Percentiles rank a stretch among this genome's conserved stretches.
Evolutionary conservation across 2,888 invertebrate species (phyloP).

Genomic region (Hirtodrosophila confusa): DNA sequence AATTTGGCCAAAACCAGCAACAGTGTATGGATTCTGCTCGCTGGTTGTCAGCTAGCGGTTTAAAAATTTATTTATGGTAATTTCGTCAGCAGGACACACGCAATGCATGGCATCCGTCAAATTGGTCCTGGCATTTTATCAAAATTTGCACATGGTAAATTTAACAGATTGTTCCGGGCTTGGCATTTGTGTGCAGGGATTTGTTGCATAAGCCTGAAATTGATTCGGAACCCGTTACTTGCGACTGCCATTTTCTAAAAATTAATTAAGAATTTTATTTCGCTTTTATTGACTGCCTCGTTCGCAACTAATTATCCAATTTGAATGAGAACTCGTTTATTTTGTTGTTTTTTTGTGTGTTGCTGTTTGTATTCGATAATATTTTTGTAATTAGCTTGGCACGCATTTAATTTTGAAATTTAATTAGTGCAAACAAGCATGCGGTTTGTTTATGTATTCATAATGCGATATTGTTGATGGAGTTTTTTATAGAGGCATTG

Average conservation of each 20-base stretch:
- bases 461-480: constrained; percentile 41
- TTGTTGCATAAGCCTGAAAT: too few species aligned
- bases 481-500: constrained; percentile 9
- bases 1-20: constrained; percentile 16
- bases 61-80: constrained; percentile 73
- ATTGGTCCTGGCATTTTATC: constrained; percentile 51
- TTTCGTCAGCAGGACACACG: constrained; percentile 51
- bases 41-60: constrained; percentile 13
- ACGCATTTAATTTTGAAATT: constrained; percentile 66
- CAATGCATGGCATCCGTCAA: constrained; percentile 43
- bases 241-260: constrained; percentile 25
- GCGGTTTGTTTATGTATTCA: constrained; percentile 64
- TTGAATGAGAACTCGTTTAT: constrained; percentile 6
- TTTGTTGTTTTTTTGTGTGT: neutral
- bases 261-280: constrained; percentile 63
- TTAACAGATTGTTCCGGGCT: constrained; percentile 51
- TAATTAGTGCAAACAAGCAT: constrained; percentile 69
- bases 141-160: constrained; percentile 65
- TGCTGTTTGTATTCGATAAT: constrained; percentile 43
- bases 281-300: constrained; percentile 53
- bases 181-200: constrained; percentile 35
- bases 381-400: constrained; percentile 68
- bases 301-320: constrained; percentile 49
- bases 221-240: constrained; percentile 1
- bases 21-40: neutral